Conservation (phyloP, 1,140 invertebrate genomes). For the Antheraea mylitta region DNA sequence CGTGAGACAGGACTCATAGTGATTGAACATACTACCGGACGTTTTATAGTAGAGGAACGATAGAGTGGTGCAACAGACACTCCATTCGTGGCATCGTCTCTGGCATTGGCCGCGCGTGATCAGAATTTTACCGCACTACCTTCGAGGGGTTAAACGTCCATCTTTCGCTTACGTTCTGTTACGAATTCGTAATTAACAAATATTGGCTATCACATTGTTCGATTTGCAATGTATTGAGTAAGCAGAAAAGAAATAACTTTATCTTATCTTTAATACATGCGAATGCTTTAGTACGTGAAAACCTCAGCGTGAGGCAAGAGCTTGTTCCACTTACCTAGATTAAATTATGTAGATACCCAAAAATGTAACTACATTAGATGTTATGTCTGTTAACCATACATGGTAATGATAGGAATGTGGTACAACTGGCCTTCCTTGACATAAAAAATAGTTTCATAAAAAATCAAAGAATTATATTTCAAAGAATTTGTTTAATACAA, state of each 20-base stretch:
- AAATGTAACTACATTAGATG: background rate
- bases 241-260: background rate
- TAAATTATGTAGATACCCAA: background rate
- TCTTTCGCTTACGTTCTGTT: slow-evolving; percentile 4
- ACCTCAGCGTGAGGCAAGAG: background rate
- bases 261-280: slow-evolving; percentile 2
- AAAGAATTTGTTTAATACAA: too few relatives aligned
- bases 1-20: slow-evolving; percentile 45
- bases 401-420: background rate
- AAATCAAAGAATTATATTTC: background rate
- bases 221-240: background rate
- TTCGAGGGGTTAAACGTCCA: slow-evolving; percentile 15
- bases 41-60: slow-evolving; percentile 48
- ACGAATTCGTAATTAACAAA: slow-evolving; percentile 14
- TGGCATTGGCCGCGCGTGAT: slow-evolving; percentile 66
- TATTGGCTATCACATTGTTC: background rate
- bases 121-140: slow-evolving; percentile 40
- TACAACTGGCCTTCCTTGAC: background rate
- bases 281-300: background rate
- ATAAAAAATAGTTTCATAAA: background rate
- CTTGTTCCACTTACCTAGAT: slow-evolving; percentile 1
- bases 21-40: slow-evolving; percentile 20
- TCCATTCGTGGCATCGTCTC: slow-evolving; percentile 41
- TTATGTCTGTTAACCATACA: background rate
- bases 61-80: slow-evolving; percentile 38